Evolutionary conservation across 2,113 vertebrate genomes (phyloP).

Genomic region (Leiothrix lutea): DNA sequence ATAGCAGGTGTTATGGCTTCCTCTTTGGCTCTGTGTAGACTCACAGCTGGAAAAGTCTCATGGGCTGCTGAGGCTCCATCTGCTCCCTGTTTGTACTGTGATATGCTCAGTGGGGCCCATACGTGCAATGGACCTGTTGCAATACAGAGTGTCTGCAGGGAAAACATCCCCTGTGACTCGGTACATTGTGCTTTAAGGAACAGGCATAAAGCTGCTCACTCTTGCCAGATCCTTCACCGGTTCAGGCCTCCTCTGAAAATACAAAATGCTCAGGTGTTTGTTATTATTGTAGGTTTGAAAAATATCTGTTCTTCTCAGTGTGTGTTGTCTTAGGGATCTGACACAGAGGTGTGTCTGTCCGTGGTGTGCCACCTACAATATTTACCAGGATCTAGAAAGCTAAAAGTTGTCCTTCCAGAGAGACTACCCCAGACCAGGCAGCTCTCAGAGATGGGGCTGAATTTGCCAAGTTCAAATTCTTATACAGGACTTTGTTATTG

Average conservation of each 20-base stretch:
- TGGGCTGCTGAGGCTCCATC: background rate
- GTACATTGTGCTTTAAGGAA: rapidly evolving
- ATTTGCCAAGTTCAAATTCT: background rate
- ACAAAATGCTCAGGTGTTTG: background rate
- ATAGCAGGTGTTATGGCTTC: background rate
- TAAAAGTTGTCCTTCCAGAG: background rate
- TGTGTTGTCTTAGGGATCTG: background rate
- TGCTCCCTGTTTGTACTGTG: background rate
- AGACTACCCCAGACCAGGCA: background rate
- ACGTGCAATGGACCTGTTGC: background rate
- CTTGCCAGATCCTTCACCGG: background rate
- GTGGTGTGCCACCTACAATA: background rate
- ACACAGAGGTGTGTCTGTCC: background rate
- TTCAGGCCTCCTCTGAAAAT: background rate
- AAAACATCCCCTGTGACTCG: rapidly evolving
- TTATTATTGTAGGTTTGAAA: background rate
- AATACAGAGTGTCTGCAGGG: background rate
- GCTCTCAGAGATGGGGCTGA: background rate
- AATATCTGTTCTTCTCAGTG: background rate
- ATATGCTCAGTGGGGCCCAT: background rate
- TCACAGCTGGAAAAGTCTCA: background rate
- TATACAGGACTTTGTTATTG: rapidly evolving
- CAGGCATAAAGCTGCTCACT: background rate
- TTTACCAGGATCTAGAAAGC: background rate
- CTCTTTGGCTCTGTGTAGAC: background rate